Evolutionary conservation across 2,797 vertebrate species (phyloP), one percentile per base, ranked within the genome.

Genomic region (Trachurus trachurus): DNA sequence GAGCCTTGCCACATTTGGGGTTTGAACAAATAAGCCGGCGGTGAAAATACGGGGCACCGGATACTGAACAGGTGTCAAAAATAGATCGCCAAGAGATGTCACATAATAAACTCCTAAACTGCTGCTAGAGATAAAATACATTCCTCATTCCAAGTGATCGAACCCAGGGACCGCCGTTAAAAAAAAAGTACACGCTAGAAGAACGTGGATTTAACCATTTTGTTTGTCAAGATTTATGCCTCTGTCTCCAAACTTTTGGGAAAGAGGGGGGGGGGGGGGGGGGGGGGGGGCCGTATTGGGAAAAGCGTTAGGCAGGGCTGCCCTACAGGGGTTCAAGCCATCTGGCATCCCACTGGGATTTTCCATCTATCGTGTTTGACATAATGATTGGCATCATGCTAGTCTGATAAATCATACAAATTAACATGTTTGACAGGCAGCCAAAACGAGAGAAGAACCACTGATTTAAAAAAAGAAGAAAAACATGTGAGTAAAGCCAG

Each of bases 311-410:
- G 62, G 6, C 42, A 52, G 82, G 49, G 26, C 74, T 75, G 78
- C 74, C 73, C 78, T 40, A 61, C 70, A 17, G 76, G 70, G 67
- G 76, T 75, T 79, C 63, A 56, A 44, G 74, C 81, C 87, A 87
- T 87, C 76, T 88, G 88, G 57, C 77, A 78, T 65, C 76, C 84
- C 69, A 66, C 58, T 66, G 77, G 71, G 83, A 85, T 66, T 81
- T 76, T 72, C 53, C 59, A 64, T 74, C 67, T 5, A 49, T 87
- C 78, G 52, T 65, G 66, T 85, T 74, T 83, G 62, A 74, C 80
- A 77, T 70, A 31, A 62, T 80, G 71, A 85, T 26, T 84, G 83
- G 86, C 76, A 86, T 73, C 60, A n/a, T 52, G 74, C 45, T 60
- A 45, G 67, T 77, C 65, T 83, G 74, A 82, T 78, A 53, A 86